These are phyloP conservation scores for Pseudopipra pipra DNA, from an alignment of 2,113 vertebrate species.

Conservation along the genomic window DNA sequence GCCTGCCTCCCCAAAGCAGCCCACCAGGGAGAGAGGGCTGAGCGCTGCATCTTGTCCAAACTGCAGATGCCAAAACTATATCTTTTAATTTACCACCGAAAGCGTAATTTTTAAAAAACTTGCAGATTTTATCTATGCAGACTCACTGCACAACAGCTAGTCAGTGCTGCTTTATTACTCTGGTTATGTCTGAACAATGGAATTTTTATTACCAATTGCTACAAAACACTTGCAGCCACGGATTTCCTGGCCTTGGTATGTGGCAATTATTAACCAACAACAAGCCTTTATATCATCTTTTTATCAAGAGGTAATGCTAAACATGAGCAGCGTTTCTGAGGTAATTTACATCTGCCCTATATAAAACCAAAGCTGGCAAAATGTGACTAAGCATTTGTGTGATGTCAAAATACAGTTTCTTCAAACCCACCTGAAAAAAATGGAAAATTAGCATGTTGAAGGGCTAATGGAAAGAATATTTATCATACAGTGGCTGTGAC, in stretches of 20 bases:
- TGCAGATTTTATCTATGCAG: background rate
- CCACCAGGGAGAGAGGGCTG: too few species aligned
- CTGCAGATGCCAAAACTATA: background rate
- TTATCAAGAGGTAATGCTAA: background rate
- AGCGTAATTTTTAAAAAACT: background rate
- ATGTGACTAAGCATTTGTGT: background rate
- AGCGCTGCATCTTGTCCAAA: fast-evolving
- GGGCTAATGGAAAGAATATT: background rate
- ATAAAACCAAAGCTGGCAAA: background rate
- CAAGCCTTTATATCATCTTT: background rate
- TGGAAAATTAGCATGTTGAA: background rate
- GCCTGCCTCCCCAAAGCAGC: background rate
- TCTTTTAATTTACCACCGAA: background rate
- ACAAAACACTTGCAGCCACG: background rate
- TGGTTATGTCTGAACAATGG: background rate
- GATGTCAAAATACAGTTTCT: background rate
- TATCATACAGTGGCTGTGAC: background rate
- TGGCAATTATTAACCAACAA: background rate
- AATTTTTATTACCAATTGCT: background rate
- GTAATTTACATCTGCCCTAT: background rate
- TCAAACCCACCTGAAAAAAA: background rate
- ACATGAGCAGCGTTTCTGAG: background rate
- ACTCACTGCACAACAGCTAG: background rate
- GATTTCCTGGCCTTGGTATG: background rate
- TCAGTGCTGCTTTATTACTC: background rate